Evolutionary conservation across 2,888 invertebrate genomes (phyloP), one percentile per base, ranked within the genome.

Genomic region (Anthophora plumipes): DNA sequence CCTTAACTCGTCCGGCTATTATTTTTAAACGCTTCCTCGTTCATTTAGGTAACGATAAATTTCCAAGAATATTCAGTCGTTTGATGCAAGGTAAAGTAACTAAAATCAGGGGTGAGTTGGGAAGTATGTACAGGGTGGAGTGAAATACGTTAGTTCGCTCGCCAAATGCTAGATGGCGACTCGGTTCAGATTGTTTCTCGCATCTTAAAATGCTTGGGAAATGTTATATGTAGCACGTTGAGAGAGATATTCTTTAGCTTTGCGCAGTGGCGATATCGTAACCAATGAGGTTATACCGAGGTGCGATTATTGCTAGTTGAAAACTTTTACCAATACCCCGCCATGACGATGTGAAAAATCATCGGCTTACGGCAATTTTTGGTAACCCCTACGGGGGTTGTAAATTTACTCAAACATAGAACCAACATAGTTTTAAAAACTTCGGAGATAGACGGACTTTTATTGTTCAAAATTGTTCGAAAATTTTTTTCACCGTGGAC

Each of bases 261-360:
- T 97, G 97, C 97, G 97, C 97, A 97, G 97, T 95, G 97, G 97
- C 97, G 96, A 96, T 97, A 97, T 97, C 96, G 96, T 97, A 97
- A 97, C 97, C 97, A 95, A 97, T 97, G 97, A 97, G 96, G 97
- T 96, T 95, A 94, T 95, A 96, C 96, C 96, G 97, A 96, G 96
- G 96, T 96, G 96, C 96, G 96, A 96, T 96, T 96, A 96, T 97
- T 97, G 97, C 97, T 97, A 97, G 96, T 97, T 97, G 97, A 97
- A 97, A 97, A 97, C 97, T 97, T 96, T 96, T 96, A 96, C 97
- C 97, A 97, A 97, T 97, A 97, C 96, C 97, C 96, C 96, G 96
- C 96, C 96, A 94, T 95, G 96, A 95, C 96, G 96, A 95, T 96
- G 96, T 97, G 97, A 96, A 97, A 97, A 95, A 96, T 95, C 96